Percentiles rank a stretch among this genome's conserved stretches.
These are phyloP conservation scores for Diglossa cyanea DNA, from an alignment of 2,797 vertebrate species.

Conservation along the genomic window DNA sequence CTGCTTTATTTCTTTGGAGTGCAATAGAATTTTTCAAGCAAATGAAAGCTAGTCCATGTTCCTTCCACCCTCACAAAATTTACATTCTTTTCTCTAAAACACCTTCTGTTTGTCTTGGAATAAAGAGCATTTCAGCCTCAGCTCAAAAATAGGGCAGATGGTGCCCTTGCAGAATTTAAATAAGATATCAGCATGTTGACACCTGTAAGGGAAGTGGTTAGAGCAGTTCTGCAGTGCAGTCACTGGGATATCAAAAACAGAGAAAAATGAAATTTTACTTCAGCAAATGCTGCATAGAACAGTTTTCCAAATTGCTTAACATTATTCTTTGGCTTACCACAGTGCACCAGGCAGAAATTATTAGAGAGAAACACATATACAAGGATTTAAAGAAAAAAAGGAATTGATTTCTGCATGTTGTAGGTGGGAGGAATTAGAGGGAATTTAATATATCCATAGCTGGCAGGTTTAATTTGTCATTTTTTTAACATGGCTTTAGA, in stretches of 20 bases:
- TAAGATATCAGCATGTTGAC: not conserved
- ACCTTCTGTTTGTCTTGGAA: not conserved
- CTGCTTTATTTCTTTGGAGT: not conserved
- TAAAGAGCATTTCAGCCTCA: not conserved
- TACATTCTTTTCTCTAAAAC: not conserved
- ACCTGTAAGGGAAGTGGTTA: not conserved
- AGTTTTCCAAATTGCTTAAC: not conserved
- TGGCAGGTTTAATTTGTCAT: not conserved
- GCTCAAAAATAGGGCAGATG: not conserved
- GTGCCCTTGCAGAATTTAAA: not conserved
- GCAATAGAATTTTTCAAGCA: not conserved
- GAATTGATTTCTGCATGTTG: not conserved
- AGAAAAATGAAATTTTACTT: not conserved
- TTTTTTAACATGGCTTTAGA: not conserved
- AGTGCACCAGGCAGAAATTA: not conserved
- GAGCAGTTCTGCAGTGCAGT: not conserved
- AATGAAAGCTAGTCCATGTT: not conserved
- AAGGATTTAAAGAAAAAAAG: not conserved
- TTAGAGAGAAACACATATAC: not conserved
- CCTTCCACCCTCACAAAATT: not conserved
- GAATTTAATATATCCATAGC: not conserved
- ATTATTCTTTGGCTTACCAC: not conserved
- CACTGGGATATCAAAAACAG: not conserved
- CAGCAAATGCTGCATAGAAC: not conserved
- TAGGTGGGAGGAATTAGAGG: not conserved